Percentiles rank a stretch among this genome's conserved stretches.
Evolutionary conservation across 2,113 vertebrate species (phyloP).

Genomic region (Antidorcas marsupialis): DNA sequence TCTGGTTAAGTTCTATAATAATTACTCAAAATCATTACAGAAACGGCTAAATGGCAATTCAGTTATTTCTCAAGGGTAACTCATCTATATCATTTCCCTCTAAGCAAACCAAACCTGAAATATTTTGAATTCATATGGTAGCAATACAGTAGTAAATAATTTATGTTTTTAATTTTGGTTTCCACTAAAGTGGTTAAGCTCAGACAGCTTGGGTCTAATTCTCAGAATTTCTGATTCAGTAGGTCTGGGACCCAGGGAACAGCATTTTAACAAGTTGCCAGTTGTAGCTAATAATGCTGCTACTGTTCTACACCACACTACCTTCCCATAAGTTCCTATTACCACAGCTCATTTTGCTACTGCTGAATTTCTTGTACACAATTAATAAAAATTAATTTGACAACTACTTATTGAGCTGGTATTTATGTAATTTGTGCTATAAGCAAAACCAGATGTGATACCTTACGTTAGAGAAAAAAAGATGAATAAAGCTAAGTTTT

Average conservation of each 20-base stretch:
- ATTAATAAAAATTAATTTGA: not conserved
- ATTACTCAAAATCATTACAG: not conserved
- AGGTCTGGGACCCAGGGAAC: not conserved
- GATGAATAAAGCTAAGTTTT: not conserved
- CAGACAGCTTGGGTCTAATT: not conserved
- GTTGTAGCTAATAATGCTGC: not conserved
- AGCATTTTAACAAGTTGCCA: not conserved
- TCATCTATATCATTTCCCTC: not conserved
- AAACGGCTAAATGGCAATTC: not conserved
- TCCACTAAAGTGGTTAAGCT: not conserved
- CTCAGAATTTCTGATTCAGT: not conserved
- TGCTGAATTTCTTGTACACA: not conserved
- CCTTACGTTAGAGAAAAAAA: not conserved
- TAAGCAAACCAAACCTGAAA: not conserved
- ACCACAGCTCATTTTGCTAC: not conserved
- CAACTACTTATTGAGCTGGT: not conserved
- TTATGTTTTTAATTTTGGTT: not conserved
- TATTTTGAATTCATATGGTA: not conserved
- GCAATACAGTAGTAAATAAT: not conserved
- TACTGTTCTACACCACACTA: not conserved
- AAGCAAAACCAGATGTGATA: not conserved
- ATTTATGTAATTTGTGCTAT: not conserved
- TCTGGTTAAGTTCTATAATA: not conserved
- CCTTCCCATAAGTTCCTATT: not conserved
- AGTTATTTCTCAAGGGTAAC: not conserved